Conservation (phyloP, 1,140 invertebrate species). For the Zaprionus capensis region DNA sequence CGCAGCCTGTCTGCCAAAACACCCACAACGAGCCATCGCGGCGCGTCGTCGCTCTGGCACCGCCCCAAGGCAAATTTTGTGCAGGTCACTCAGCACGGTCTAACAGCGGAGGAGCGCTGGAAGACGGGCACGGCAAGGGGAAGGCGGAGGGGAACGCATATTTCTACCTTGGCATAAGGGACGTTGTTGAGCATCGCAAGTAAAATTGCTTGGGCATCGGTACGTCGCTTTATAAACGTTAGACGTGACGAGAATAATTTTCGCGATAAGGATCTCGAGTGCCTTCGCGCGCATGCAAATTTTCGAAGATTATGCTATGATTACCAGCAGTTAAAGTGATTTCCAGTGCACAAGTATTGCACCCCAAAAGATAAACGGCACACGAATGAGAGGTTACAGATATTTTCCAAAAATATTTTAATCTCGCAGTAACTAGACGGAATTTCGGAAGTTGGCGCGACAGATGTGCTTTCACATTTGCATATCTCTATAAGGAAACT, state of each 20-base stretch:
- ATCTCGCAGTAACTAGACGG: neutral
- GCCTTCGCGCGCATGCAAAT: slow-evolving; percentile 79
- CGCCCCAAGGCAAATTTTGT: slow-evolving; percentile 59
- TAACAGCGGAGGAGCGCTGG: slow-evolving; percentile 48
- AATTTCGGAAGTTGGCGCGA: slow-evolving; percentile 1
- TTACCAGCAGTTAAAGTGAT: slow-evolving; percentile 81
- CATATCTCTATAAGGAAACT: neutral
- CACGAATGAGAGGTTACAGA: slow-evolving; percentile 22
- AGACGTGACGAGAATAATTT: slow-evolving; percentile 84
- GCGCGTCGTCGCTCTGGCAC: slow-evolving; percentile 62
- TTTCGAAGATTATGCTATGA: slow-evolving; percentile 81
- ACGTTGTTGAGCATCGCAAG: slow-evolving; percentile 37
- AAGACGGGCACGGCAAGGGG: neutral
- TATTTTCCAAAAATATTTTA: neutral
- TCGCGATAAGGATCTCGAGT: slow-evolving; percentile 78
- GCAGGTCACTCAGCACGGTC: slow-evolving; percentile 66
- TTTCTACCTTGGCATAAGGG: slow-evolving; percentile 21
- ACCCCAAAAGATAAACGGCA: slow-evolving; percentile 11
- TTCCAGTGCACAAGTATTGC: slow-evolving; percentile 44
- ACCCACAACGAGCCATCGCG: slow-evolving; percentile 67
- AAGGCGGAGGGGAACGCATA: neutral
- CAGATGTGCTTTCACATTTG: neutral
- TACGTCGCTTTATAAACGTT: slow-evolving; percentile 66
- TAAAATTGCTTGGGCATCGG: slow-evolving; percentile 72
- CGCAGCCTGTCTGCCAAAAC: slow-evolving; percentile 65